Evolutionary conservation across 2,888 invertebrate genomes (phyloP), one percentile per base, ranked within the genome.

Genomic region (Eupithecia subfuscata): DNA sequence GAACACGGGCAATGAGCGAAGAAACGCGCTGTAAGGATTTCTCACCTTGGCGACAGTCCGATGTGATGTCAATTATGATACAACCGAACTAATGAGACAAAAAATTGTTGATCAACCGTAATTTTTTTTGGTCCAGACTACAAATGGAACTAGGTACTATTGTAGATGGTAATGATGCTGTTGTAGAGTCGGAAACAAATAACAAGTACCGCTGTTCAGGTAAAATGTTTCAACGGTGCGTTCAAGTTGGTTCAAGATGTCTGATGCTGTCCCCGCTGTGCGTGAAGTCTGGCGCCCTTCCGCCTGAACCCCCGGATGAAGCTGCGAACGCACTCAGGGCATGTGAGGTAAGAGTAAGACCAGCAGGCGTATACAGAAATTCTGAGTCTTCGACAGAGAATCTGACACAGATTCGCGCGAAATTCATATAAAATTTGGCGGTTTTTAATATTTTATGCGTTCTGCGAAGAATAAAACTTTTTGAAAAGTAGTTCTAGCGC

Each of bases 261-360:
- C 74, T 83, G 16, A 89, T 91, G 89, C 79, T 92, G 22, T 93
- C 93, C 0, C 88, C 90, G 0, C 80, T 93, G 7, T 88, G 86
- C 73, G 70, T 91, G 60, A 84, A 80, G 7, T 83, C 84, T 1
- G 86, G 85, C 72, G 72, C 75, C 1, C 2, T 67, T 22, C 73
- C 78, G 0, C 69, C 72, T 11, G 68, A 69, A 0, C 76, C 80
- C 18, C 9, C 11, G 0, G 65, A 22, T 0, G 37, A n/a, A 9
- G 65, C 56, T 0, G 5, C 30, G 0, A 65, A 73, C 56, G 37
- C 70, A 8, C 25, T 69, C 1, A 34, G 1, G 25, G 16, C 45
- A 45, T 45, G 74, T 70, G 77, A 74, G 56, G 81, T 81, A 71
- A 77, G 67, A 12, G 81, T 81, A 71, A 77, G 67, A 12, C 43